Conservation (phyloP, 2,113 vertebrate species). For the Prietella phreatophila region DNA sequence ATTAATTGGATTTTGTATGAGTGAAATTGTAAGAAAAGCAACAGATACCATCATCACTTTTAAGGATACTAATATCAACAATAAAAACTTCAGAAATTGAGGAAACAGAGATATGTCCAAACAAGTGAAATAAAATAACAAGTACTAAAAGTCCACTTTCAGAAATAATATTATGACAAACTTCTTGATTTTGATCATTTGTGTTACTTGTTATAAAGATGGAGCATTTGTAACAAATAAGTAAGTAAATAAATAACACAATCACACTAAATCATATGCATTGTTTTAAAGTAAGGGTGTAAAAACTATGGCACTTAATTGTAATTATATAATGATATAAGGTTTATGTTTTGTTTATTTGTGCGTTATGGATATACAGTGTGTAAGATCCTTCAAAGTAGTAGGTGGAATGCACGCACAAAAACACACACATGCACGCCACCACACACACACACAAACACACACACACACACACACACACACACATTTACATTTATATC, state of each 20-base stretch:
- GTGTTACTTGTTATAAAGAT: background rate
- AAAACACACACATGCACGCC: background rate
- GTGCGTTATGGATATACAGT: background rate
- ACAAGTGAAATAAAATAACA: background rate
- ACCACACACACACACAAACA: background rate
- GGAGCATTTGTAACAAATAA: background rate
- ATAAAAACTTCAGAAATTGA: background rate
- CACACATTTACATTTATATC: constrained; percentile 1
- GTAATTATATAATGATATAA: background rate
- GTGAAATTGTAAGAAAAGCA: background rate
- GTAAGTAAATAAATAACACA: background rate
- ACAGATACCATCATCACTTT: too few relatives aligned
- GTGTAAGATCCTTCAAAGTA: background rate
- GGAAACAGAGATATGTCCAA: background rate
- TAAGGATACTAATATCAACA: background rate
- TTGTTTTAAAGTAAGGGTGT: background rate
- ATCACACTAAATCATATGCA: background rate
- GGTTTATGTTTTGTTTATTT: background rate
- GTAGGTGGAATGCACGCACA: background rate
- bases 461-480: background rate
- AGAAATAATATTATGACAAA: background rate
- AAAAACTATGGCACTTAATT: background rate
- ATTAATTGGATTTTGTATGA: background rate
- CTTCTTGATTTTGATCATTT: background rate
- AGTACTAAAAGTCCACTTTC: background rate